phyloP scores from a whole-genome alignment of 2,888 invertebrate genomes.

The Acanthosoma haemorrhoidale region DNA sequence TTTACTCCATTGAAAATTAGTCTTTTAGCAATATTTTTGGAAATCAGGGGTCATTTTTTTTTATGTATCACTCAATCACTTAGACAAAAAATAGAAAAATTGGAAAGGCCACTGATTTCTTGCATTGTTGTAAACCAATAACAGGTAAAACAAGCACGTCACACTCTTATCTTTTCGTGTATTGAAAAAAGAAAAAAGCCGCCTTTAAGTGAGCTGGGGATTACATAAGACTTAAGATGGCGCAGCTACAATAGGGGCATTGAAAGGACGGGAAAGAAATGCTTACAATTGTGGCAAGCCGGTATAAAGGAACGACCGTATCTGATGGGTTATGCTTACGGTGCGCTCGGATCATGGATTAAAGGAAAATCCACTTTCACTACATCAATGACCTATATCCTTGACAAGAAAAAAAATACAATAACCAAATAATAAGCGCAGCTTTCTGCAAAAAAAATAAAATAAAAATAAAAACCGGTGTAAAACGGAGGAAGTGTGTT shows the following conservation, averaged over 20 bases:
- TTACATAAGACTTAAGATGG: neutral
- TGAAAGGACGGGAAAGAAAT: no score
- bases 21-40: no score
- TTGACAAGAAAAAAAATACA: neutral
- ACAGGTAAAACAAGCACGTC: no score
- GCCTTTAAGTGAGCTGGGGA: neutral
- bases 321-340: neutral
- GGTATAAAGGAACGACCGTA: neutral
- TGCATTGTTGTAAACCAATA: no score
- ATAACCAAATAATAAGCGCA: neutral
- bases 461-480: no score
- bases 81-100: no score
- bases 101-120: no score
- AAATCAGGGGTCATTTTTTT: no score
- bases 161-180: no score
- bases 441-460: neutral
- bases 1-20: no score
- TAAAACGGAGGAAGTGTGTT: no score
- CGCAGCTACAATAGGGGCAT: neutral
- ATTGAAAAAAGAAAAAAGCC: neutral
- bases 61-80: no score
- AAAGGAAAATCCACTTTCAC: neutral
- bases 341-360: neutral
- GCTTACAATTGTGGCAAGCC: neutral
- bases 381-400: neutral